Evolutionary conservation across 2,888 invertebrate genomes (phyloP).

Genomic region (Hecatera dysodea): DNA sequence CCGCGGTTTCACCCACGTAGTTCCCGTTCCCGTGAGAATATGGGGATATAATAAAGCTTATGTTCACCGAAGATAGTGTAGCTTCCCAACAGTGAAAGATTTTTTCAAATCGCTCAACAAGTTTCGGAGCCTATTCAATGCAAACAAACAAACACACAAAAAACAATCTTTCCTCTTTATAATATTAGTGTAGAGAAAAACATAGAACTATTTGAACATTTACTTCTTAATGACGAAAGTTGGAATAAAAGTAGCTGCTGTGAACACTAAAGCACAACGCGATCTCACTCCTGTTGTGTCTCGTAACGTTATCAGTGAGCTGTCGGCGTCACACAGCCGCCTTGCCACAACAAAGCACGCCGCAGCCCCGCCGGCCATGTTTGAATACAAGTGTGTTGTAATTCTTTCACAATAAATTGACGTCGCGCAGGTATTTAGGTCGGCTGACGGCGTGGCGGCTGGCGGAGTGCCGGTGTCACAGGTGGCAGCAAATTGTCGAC

Average conservation of each 20-base stretch:
- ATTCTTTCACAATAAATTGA: conserved; percentile 70
- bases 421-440: conserved; percentile 67
- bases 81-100: too few relatives aligned
- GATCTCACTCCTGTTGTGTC: background rate
- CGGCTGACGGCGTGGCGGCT: conserved; percentile 57
- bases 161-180: too few relatives aligned
- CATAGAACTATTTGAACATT: too few relatives aligned
- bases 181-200: too few relatives aligned
- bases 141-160: too few relatives aligned
- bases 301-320: conserved; percentile 9
- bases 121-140: too few relatives aligned
- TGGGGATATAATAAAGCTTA: too few relatives aligned
- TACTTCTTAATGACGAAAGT: background rate
- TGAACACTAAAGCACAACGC: background rate
- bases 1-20: too few relatives aligned
- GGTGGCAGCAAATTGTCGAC: conserved; percentile 78
- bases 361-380: conserved; percentile 12
- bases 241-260: background rate
- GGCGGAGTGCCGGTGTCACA: conserved; percentile 68
- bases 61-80: too few relatives aligned
- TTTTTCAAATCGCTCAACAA: too few relatives aligned
- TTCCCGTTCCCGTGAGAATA: too few relatives aligned
- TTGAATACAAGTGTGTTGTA: conserved; percentile 58
- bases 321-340: conserved; percentile 1
- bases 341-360: conserved; percentile 4